Conservation (phyloP, 1,140 invertebrate genomes). For the Monochamus saltuarius region DNA sequence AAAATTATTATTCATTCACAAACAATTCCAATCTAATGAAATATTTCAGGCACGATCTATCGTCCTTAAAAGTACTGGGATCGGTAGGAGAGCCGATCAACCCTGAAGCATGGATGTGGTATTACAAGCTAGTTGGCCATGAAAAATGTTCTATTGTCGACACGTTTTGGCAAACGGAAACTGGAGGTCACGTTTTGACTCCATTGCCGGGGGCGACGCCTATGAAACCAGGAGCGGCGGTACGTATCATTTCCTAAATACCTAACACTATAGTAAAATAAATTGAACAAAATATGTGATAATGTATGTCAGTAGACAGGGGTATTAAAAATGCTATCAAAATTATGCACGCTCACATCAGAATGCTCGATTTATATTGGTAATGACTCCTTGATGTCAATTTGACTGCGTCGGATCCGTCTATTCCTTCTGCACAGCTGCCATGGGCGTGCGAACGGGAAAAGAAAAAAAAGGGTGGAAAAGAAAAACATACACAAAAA, state of each 20-base stretch:
- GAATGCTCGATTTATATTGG: too few relatives aligned
- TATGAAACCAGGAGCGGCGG: conserved; percentile 95
- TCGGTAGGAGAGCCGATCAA: conserved; percentile 98
- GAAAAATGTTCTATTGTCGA: conserved; percentile 89
- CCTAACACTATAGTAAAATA: too few relatives aligned
- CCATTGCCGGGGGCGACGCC: conserved; percentile 92
- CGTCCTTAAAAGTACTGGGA: conserved; percentile 78
- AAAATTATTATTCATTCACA: conserved; percentile 15
- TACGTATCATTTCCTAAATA: conserved; percentile 66
- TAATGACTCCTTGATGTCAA: too few relatives aligned
- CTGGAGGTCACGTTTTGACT: conserved; percentile 92
- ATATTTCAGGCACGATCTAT: conserved; percentile 59
- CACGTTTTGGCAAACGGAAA: conserved; percentile 99
- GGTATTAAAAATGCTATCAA: too few relatives aligned
- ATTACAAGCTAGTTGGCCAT: conserved; percentile 83
- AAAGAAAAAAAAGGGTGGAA: too few relatives aligned
- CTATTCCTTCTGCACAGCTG: too few relatives aligned
- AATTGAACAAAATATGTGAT: too few relatives aligned
- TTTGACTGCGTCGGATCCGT: too few relatives aligned
- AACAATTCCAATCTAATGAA: neutral
- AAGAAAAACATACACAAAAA: too few relatives aligned
- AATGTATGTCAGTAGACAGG: too few relatives aligned
- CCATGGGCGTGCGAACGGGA: too few relatives aligned
- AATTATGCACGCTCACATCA: too few relatives aligned
- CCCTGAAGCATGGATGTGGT: conserved; percentile 98